Percentiles rank a stretch among this genome's conserved stretches.
Evolutionary conservation across 2,888 invertebrate species (phyloP).

Genomic region (Podotricha telesiphe): DNA sequence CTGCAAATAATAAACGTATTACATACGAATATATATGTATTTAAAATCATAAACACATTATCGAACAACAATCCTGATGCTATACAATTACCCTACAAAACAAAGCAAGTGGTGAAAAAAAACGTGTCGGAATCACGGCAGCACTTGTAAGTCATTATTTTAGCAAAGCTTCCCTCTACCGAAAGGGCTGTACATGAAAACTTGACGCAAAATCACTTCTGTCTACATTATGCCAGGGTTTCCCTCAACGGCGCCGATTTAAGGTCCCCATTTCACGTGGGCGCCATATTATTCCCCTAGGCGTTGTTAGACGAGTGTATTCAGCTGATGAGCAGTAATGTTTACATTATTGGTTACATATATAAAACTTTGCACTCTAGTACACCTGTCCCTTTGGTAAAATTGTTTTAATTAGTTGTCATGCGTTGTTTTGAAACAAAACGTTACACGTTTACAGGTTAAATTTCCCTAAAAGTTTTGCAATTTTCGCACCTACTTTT

Average conservation of each 20-base stretch:
- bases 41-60: neutral
- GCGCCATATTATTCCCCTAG: constrained; percentile 36
- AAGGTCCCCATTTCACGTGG: constrained; percentile 32
- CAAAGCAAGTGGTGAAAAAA: constrained; percentile 1
- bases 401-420: constrained; percentile 21
- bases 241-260: constrained; percentile 35
- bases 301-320: constrained; percentile 36
- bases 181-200: constrained; percentile 40
- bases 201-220: constrained; percentile 40
- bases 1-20: neutral
- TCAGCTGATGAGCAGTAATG: constrained; percentile 30
- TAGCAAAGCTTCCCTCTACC: constrained; percentile 26
- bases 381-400: constrained; percentile 16
- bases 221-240: constrained; percentile 35
- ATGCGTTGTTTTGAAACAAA: constrained; percentile 12
- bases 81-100: constrained; percentile 2
- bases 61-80: neutral
- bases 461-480: neutral
- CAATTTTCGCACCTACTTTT: constrained; percentile 15
- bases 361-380: constrained; percentile 17
- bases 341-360: constrained; percentile 2
- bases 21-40: neutral
- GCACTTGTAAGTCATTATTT: constrained; percentile 37
- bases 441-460: neutral
- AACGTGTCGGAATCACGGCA: constrained; percentile 21